Conservation (phyloP, 2,797 vertebrate genomes). For the Chelon auratus region DNA sequence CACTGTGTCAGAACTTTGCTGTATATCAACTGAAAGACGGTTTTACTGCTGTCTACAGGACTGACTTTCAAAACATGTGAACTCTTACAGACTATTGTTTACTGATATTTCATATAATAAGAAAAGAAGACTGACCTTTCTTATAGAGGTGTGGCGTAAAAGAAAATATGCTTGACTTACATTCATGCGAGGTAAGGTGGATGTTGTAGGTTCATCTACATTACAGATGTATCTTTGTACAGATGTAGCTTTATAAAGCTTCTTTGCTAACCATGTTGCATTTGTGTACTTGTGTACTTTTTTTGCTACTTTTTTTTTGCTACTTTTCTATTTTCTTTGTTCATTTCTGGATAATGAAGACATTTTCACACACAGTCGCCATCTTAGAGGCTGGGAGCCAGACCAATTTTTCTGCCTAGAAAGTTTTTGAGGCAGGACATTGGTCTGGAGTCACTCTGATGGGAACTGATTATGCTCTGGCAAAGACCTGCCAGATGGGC, state of each 20-base stretch:
- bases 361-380: too few relatives aligned
- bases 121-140: slow-evolving; percentile 13
- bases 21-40: slow-evolving; percentile 19
- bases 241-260: slow-evolving; percentile 8
- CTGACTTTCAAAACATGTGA: slow-evolving; percentile 21
- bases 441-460: too few relatives aligned
- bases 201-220: slow-evolving; percentile 34
- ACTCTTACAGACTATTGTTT: slow-evolving; percentile 10
- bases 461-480: too few relatives aligned
- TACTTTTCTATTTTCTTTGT: slow-evolving; percentile 34
- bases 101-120: background rate
- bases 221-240: slow-evolving; percentile 39
- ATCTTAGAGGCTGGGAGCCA: too few relatives aligned
- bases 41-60: slow-evolving; percentile 7
- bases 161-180: slow-evolving; percentile 21
- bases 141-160: background rate
- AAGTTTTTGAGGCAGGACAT: too few relatives aligned
- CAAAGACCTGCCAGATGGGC: too few relatives aligned
- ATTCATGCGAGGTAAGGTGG: slow-evolving; percentile 31
- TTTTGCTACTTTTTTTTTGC: slow-evolving; percentile 13
- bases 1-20: slow-evolving; percentile 8
- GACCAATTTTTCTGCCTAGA: too few relatives aligned
- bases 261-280: slow-evolving; percentile 10
- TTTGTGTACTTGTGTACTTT: too few relatives aligned
- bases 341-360: slow-evolving; percentile 49